phyloP scores from a whole-genome alignment of 1,140 invertebrate genomes.

The Neodiprion virginianus region DNA sequence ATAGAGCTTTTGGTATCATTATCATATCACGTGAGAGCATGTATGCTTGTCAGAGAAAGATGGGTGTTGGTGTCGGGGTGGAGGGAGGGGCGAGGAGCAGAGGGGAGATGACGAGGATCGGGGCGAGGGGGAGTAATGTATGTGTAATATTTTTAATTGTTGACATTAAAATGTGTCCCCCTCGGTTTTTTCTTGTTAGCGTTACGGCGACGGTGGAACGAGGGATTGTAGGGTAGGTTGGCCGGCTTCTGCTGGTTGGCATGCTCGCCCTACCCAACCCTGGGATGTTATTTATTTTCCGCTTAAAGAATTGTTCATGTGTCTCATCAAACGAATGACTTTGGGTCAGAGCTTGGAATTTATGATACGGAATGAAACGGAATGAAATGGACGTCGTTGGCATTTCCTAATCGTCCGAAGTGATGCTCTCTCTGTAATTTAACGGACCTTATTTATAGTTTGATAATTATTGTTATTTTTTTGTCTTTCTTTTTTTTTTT shows the following conservation, averaged over 20 bases:
- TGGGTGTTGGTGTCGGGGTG: conserved; percentile 29
- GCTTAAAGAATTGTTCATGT: conserved; percentile 35
- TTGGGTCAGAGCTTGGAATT: conserved; percentile 7
- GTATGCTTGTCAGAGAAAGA: conserved; percentile 45
- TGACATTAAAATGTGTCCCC: conserved; percentile 57
- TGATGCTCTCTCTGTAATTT: background rate
- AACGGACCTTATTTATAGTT: conserved; percentile 7
- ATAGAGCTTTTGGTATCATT: conserved; percentile 29
- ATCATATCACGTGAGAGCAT: conserved; percentile 28
- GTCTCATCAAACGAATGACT: conserved; percentile 7
- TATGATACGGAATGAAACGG: conserved; percentile 7
- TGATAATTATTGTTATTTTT: background rate
- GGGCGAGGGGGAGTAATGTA: conserved; percentile 45
- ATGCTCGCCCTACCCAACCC: background rate
- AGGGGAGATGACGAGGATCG: conserved; percentile 14
- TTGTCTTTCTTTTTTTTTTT: too few relatives aligned
- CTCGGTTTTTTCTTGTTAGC: conserved; percentile 49
- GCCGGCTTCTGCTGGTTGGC: background rate
- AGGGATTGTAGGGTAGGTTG: background rate
- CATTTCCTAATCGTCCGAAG: conserved; percentile 4
- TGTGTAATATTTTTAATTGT: conserved; percentile 59
- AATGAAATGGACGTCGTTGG: conserved; percentile 5
- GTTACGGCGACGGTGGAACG: conserved; percentile 12
- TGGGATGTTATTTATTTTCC: conserved; percentile 49
- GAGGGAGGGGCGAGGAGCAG: background rate